Percentiles rank a stretch among this genome's conserved stretches.
Evolutionary conservation across 1,140 invertebrate genomes (phyloP).

Genomic region (Aphelenchoides avenae): DNA sequence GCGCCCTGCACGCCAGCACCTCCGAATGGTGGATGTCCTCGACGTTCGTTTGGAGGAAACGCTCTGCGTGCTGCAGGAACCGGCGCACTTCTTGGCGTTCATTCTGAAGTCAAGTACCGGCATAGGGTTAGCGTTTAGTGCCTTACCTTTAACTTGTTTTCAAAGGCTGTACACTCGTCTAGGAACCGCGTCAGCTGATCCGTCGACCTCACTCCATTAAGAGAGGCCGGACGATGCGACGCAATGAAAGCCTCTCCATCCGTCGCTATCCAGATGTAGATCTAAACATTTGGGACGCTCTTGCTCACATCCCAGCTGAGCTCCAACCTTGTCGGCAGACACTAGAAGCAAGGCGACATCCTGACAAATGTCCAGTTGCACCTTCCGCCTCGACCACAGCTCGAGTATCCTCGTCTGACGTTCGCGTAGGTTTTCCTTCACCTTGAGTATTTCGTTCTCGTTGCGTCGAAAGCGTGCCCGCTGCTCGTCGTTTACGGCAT

Average conservation of each 20-base stretch:
- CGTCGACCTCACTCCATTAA: no score
- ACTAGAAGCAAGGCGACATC: constrained; percentile 16
- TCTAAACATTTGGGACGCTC: not conserved
- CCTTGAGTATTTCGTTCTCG: constrained; percentile 13
- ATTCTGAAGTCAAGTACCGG: constrained; percentile 1
- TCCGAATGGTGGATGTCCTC: constrained; percentile 11
- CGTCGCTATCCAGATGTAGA: not conserved
- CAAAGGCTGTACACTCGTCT: constrained; percentile 8
- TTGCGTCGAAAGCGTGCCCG: constrained; percentile 10
- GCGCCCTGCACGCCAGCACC: no score
- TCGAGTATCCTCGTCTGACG: constrained; percentile 17
- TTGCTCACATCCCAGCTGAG: not conserved
- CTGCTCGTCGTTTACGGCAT: constrained; percentile 12
- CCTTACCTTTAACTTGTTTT: constrained; percentile 12
- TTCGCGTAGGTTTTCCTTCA: constrained; percentile 22
- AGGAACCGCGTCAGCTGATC: constrained; percentile 19
- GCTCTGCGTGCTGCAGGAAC: constrained; percentile 11
- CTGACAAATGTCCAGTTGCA: constrained; percentile 20
- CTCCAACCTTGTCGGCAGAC: not conserved
- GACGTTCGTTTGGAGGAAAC: constrained; percentile 4
- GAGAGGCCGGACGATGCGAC: not conserved
- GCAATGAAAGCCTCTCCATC: constrained; percentile 1
- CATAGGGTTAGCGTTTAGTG: not conserved
- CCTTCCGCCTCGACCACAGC: constrained; percentile 18
- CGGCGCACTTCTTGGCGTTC: constrained; percentile 10